Evolutionary conservation across 2,888 invertebrate genomes (phyloP), one percentile per base, ranked within the genome.

Genomic region (Sympetrum striolatum): DNA sequence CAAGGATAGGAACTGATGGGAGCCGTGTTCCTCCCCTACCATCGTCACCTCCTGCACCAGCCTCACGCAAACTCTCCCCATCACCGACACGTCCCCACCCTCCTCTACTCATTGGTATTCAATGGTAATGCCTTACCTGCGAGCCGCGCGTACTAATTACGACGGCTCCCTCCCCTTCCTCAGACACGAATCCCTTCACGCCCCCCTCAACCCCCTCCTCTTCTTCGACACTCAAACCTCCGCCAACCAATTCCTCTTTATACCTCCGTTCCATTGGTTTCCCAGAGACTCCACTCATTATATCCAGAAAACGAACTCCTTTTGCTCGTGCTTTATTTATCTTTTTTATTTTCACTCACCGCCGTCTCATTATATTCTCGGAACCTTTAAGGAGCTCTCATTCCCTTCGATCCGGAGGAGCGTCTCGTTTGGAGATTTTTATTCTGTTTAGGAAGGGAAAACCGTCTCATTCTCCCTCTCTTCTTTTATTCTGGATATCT

Each of bases 41-140:
- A 31, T 31, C 73, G 73, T 73, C 73, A 73, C 25, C 73, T 73
- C 64, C 64, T 8, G 25, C 25, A 25, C 64, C 14, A 64, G 8
- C 64, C 64, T 64, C 64, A 64, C 64, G 22, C 64, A 64, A 64
- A 64, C 64, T 64, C 64, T 64, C 64, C 64, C 64, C 64, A 60
- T 58, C 82, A 25, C 82, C 82, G 35, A 82, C 82, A 82, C 82
- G 31, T 64, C 64, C 12, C 64, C 25, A 2, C 31, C 73, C 22
- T 22, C 22, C 73, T 73, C 31, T 31, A 31, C 73, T 73, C 73
- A 73, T 73, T 73, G 73, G 86, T 86, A 86, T 86, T 86, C 86
- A 86, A 60, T 86, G 86, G 86, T 64, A 86, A 86, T 86, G 35
- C 82, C 82, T 82, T 82, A 82, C 86, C 86, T 86, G 86, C 86